These are phyloP conservation scores for Holotrichia oblita DNA, from an alignment of 1,140 invertebrate species.

Conservation along the genomic window DNA sequence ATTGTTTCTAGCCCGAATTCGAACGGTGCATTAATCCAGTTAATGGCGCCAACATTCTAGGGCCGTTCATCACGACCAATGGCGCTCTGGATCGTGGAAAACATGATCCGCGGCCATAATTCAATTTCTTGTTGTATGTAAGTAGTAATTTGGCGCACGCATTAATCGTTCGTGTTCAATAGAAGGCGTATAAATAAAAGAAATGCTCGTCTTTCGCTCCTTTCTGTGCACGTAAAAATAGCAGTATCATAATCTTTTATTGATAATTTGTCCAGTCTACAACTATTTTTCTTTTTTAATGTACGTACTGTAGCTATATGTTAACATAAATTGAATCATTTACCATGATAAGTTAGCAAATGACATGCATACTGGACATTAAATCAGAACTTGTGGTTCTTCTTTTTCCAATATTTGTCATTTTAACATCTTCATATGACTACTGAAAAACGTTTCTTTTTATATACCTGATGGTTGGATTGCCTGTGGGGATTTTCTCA, in stretches of 20 bases:
- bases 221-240: not conserved
- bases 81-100: conserved; percentile 5
- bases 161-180: conserved; percentile 2
- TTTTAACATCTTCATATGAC: too few species aligned
- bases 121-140: not conserved
- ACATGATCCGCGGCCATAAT: conserved; percentile 2
- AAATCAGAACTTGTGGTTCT: too few species aligned
- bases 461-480: too few species aligned
- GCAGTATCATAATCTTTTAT: not conserved
- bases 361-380: too few species aligned
- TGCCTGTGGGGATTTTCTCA: too few species aligned
- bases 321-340: too few species aligned
- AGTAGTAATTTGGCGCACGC: conserved; percentile 3
- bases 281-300: too few species aligned
- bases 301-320: too few species aligned
- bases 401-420: too few species aligned
- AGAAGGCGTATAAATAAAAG: not conserved
- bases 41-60: conserved; percentile 15
- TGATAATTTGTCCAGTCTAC: not conserved
- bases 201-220: not conserved
- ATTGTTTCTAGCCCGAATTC: conserved; percentile 2
- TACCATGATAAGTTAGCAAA: too few species aligned
- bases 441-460: too few species aligned
- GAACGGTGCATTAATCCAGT: conserved; percentile 11
- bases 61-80: conserved; percentile 10